Conservation (phyloP, 2,797 vertebrate species). For the Lacerta bilineata region DNA sequence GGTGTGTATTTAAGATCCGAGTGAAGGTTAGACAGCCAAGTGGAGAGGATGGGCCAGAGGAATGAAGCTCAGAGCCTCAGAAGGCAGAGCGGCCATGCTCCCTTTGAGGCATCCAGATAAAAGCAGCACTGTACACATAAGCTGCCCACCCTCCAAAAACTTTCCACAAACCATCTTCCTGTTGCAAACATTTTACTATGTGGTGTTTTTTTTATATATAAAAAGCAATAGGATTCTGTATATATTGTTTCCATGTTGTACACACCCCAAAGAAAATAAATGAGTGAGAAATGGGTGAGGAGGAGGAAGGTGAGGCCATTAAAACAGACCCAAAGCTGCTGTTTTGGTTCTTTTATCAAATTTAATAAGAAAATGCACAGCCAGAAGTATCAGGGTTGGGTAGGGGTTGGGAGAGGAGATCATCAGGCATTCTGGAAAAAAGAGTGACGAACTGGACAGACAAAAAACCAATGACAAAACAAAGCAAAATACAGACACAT, state of each 20-base stretch:
- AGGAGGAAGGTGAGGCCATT: constrained; percentile 69
- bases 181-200: constrained; percentile 63
- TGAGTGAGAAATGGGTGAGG: constrained; percentile 67
- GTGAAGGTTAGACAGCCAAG: constrained; percentile 79
- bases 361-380: constrained; percentile 75
- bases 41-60: constrained; percentile 77
- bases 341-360: constrained; percentile 71
- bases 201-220: constrained; percentile 3
- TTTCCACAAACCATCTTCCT: constrained; percentile 70
- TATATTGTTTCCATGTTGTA: constrained; percentile 69
- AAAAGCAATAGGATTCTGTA: constrained; percentile 69
- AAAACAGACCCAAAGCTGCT: constrained; percentile 68
- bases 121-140: constrained; percentile 76
- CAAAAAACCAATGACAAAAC: constrained; percentile 67
- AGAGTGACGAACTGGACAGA: constrained; percentile 70
- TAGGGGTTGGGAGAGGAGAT: constrained; percentile 61
- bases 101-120: constrained; percentile 79
- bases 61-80: constrained; percentile 77
- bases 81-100: constrained; percentile 76
- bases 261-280: constrained; percentile 71
- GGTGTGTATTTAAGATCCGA: constrained; percentile 77
- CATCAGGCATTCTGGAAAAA: constrained; percentile 71
- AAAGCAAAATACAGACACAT: constrained; percentile 64
- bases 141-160: constrained; percentile 73
- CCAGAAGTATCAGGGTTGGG: constrained; percentile 65